Base-by-base conservation (phyloP, 2,797 vertebrate species). In the Arrhamphus sclerolepis region DNA sequence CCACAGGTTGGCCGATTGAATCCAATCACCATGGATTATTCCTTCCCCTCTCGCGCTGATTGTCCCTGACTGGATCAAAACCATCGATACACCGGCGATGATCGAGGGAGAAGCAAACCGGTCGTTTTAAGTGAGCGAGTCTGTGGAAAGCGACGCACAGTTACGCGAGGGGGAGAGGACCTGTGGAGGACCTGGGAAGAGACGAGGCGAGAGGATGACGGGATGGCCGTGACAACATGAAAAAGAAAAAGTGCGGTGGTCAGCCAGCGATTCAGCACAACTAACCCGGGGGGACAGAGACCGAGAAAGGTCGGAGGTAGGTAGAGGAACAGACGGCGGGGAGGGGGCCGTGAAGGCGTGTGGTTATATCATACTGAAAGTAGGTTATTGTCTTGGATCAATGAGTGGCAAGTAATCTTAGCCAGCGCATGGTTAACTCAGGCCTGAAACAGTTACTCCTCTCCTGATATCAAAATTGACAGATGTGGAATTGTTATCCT, bases 171-270 rank as follows among this genome's bases (percentile, higher is more conserved):
- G 68, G 71, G 68, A 64, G 75, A 70, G 56, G 71, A 90, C 86
- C 88, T 89, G 90, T 89, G 81, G 86, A 87, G 72, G 82, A 75
- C 51, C 75, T 66, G 77, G 70, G 26, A 48, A 78, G 71, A 83
- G 77, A 66, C 60, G 50, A 77, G 48, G 70, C 66, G 51, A 70
- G 52, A 68, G 66, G 69, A 89, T 70, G 75, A 88, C 66, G 85
- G 83, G 77, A 89, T 92, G 92, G 88, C 83, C 66, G 85, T 89
- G 82, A 89, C 90, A 93, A 91, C 86, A 93, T 92, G 91, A 93
- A 91, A 92, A 92, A 91, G 91, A 92, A 93, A 92, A 92, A 92
- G 92, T 92, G 83, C 71, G 78, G 77, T 70, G 79, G 70, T 92
- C 81, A 83, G 77, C 78, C 90, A 84, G 83, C 89, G 89, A 93